Evolutionary conservation across 2,888 invertebrate species (phyloP).

Genomic region (Agrenia bidenticulata): DNA sequence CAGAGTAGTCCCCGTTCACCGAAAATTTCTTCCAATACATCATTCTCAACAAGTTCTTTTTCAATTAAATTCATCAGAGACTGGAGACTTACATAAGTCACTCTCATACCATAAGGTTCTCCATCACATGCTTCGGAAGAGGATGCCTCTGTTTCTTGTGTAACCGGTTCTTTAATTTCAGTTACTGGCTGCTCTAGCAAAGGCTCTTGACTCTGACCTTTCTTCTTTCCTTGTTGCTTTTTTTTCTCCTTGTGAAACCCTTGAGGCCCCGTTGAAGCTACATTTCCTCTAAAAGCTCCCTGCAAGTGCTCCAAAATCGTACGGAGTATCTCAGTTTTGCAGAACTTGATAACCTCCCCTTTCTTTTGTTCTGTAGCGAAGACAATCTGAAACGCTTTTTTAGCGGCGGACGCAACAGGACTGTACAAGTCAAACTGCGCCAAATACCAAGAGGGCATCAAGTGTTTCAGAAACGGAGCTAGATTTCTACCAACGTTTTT

Average conservation of each 20-base stretch:
- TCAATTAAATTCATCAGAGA: slow-evolving; percentile 33
- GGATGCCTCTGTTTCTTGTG: background rate
- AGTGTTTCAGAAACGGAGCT: slow-evolving; percentile 74
- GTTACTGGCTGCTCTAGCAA: background rate
- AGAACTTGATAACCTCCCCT: slow-evolving; percentile 76
- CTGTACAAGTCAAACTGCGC: slow-evolving; percentile 83
- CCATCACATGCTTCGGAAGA: slow-evolving; percentile 22
- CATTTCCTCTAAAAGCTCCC: slow-evolving; percentile 20
- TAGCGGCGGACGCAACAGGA: slow-evolving; percentile 75
- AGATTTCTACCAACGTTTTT: slow-evolving; percentile 68
- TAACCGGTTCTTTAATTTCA: too few species aligned
- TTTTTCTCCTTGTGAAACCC: slow-evolving; percentile 36
- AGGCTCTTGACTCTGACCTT: slow-evolving; percentile 9
- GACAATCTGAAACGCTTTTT: slow-evolving; percentile 69
- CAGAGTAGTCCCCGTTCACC: slow-evolving; percentile 31
- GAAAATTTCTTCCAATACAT: slow-evolving; percentile 31
- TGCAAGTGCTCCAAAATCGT: slow-evolving; percentile 22
- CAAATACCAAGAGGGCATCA: slow-evolving; percentile 80
- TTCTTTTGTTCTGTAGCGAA: slow-evolving; percentile 74
- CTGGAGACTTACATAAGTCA: slow-evolving; percentile 29
- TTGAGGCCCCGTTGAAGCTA: background rate
- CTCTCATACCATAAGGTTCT: slow-evolving; percentile 37
- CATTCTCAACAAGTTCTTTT: slow-evolving; percentile 29
- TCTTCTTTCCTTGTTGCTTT: slow-evolving; percentile 32
- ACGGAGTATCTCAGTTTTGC: slow-evolving; percentile 75